Base-by-base conservation (phyloP, 1,140 invertebrate genomes). In the Lordiphosa stackelbergi region DNA sequence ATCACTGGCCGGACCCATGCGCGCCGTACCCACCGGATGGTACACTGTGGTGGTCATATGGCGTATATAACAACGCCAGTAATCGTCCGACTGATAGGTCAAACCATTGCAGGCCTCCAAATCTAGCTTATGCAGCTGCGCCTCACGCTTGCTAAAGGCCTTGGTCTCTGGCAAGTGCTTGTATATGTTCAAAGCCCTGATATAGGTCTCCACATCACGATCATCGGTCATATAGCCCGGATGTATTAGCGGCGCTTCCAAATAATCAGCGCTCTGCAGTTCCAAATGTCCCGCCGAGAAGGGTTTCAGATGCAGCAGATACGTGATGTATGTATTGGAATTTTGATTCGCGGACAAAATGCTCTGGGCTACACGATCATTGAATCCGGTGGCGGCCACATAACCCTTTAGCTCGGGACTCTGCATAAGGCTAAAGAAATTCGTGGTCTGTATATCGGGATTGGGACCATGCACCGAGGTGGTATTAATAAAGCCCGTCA, bases 151-250 rank as follows among this genome's bases (percentile, higher is more conserved):
- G 42, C 88, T 88, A 43, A 91, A 91, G 0, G 89, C 88, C 36
- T 89, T 87, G 0, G 90, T 90, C 41, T 90, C 87, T 58, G 90
- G 89, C 38, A 91, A 51, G 60, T 89, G 89, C 11, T 89, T 83
- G 24, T 89, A 83, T 70, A 90, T 89, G 46, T 90, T 89, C 45
- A 91, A 85, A 13, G 93, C 94, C 68, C 94, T 92, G 12, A 95
- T 89, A 8, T 96, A 86, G 36, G 91, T 91, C 7, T 90, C 90
- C 10, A 93, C 90, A 78, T 96, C 95, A 11, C 92, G 90, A 0
- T 91, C 90, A 64, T 95, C 90, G 22, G 91, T 93, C 13, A 97
- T 88, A 84, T 96, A 97, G 73, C 94, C 94, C 0, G 95, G 93
- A 85, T 95, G 92, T 54, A 98, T 94, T 12, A 92, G 83, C 0